These are phyloP conservation scores for Sander lucioperca DNA, from an alignment of 2,113 vertebrate species.

Conservation along the genomic window DNA sequence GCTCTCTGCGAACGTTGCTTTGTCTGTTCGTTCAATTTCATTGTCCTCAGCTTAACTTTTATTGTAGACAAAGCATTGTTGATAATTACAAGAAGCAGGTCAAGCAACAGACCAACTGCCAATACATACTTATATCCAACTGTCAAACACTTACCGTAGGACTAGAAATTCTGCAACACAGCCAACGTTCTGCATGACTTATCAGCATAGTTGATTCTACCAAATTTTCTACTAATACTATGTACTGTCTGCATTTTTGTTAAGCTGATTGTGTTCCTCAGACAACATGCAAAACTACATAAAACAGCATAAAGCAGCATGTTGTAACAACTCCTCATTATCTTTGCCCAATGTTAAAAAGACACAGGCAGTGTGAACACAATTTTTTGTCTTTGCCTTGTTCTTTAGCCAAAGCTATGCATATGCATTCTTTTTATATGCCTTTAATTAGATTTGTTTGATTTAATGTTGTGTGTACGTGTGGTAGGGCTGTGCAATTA, in stretches of 20 bases:
- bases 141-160: conserved; percentile 39
- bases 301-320: too few relatives aligned
- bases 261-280: too few relatives aligned
- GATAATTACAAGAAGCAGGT: conserved; percentile 52
- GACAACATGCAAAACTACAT: too few relatives aligned
- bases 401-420: too few relatives aligned
- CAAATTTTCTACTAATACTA: not conserved
- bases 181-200: conserved; percentile 33
- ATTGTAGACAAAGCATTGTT: conserved; percentile 31
- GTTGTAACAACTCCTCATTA: too few relatives aligned
- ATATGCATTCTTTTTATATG: not conserved
- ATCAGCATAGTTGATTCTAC: not conserved
- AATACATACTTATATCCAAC: conserved; percentile 42
- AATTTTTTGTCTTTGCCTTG: not conserved
- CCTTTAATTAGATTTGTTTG: too few relatives aligned
- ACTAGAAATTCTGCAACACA: conserved; percentile 37
- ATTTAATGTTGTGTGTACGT: not conserved
- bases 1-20: not conserved
- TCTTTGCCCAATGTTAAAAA: too few relatives aligned
- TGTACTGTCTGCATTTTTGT: not conserved
- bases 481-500: too few relatives aligned
- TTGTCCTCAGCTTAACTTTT: conserved; percentile 11
- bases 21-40: conserved; percentile 26
- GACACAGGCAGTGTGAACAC: not conserved
- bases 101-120: conserved; percentile 43